phyloP scores from a whole-genome alignment of 2,888 invertebrate genomes.

The Ethmia dodecea region DNA sequence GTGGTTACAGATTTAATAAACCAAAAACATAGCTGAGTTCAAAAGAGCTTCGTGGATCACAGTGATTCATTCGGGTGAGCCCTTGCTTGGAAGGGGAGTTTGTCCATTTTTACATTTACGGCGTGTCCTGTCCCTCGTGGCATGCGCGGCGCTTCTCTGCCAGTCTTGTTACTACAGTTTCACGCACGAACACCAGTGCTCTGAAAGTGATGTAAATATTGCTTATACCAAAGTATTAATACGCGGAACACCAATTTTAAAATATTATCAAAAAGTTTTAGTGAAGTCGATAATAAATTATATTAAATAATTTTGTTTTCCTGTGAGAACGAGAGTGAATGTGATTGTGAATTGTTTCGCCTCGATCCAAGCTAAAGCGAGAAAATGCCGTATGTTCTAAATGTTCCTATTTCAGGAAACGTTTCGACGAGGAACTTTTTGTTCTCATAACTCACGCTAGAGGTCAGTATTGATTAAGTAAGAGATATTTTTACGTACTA shows the following conservation, averaged over 20 bases:
- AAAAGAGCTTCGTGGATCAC: conserved; percentile 49
- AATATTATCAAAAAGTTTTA: too few relatives aligned
- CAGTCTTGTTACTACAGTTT: conserved; percentile 71
- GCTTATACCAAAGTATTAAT: conserved; percentile 67
- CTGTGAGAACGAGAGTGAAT: conserved; percentile 45
- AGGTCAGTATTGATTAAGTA: conserved; percentile 59
- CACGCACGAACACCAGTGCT: conserved; percentile 71
- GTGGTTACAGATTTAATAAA: conserved; percentile 26
- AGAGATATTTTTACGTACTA: neutral
- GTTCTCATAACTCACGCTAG: conserved; percentile 70
- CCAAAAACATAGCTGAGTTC: conserved; percentile 39
- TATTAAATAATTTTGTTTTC: too few relatives aligned
- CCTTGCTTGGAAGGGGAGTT: conserved; percentile 71
- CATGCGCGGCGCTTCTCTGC: conserved; percentile 73
- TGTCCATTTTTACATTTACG: conserved; percentile 76
- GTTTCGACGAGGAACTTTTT: conserved; percentile 70
- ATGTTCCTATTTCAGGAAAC: conserved; percentile 74
- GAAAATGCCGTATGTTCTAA: conserved; percentile 63
- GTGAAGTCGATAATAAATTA: conserved; percentile 35
- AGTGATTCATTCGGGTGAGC: conserved; percentile 72
- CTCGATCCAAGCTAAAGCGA: conserved; percentile 59
- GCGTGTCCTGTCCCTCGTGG: conserved; percentile 69
- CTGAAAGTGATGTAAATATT: conserved; percentile 70
- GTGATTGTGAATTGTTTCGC: conserved; percentile 53
- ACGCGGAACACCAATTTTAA: too few relatives aligned